Conservation (phyloP, 2,113 vertebrate species). For the Typhlomys cinereus region DNA sequence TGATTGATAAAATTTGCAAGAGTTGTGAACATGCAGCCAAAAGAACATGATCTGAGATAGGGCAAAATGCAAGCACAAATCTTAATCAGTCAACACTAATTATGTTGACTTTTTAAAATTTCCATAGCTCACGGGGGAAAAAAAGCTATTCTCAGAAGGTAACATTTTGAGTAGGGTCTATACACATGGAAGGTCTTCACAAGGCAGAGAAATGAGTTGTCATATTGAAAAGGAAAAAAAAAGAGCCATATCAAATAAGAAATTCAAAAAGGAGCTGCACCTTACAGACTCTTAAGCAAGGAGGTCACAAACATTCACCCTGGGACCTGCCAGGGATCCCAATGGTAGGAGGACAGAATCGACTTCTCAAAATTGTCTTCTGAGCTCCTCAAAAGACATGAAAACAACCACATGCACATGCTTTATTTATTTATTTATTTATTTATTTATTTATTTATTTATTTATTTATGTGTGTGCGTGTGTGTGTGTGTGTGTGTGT, state of each 20-base stretch:
- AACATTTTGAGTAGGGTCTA: background rate
- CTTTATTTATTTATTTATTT: too few relatives aligned
- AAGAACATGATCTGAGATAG: background rate
- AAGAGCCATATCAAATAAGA: background rate
- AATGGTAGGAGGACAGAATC: too few relatives aligned
- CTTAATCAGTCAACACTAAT: background rate
- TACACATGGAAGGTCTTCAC: background rate
- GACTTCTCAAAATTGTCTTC: too few relatives aligned
- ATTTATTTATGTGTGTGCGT: too few relatives aligned
- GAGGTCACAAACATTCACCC: background rate
- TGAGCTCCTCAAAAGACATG: too few relatives aligned
- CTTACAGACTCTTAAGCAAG: background rate
- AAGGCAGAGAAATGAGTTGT: background rate
- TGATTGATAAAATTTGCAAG: constrained; percentile 1
- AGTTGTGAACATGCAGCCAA: background rate
- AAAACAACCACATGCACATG: too few relatives aligned
- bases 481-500: too few relatives aligned
- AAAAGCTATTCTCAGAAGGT: background rate
- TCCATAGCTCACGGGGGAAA: background rate
- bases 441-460: too few relatives aligned
- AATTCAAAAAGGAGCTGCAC: background rate
- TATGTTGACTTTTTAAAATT: background rate
- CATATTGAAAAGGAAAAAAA: background rate
- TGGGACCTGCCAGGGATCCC: too few relatives aligned
- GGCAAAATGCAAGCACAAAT: background rate